These are phyloP conservation scores for Scaptomyza polygonia DNA, from an alignment of 2,888 invertebrate genomes.

Conservation along the genomic window DNA sequence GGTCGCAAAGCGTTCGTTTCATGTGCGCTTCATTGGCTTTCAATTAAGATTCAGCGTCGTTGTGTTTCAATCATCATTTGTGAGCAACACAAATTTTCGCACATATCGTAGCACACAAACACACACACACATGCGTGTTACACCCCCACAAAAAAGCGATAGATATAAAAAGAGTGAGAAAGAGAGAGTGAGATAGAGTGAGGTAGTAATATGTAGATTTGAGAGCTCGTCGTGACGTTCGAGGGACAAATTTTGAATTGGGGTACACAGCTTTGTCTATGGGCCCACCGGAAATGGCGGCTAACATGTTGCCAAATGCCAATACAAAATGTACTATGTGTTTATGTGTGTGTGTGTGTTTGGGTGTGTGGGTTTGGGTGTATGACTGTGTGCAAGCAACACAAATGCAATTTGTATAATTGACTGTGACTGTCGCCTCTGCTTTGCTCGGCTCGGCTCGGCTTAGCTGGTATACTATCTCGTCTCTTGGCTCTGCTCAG, in stretches of 20 bases:
- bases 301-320: constrained; percentile 65
- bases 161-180: not conserved
- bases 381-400: constrained; percentile 11
- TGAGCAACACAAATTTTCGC: constrained; percentile 58
- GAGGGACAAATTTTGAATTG: constrained; percentile 22
- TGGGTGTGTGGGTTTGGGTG: not conserved
- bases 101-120: constrained; percentile 30
- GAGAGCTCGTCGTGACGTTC: constrained; percentile 36
- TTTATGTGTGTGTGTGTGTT: not conserved
- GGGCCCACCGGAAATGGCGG: constrained; percentile 49
- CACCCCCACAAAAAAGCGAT: not conserved
- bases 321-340: constrained; percentile 36
- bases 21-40: constrained; percentile 44
- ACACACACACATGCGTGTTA: not conserved
- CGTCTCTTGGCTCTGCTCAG: constrained; percentile 4
- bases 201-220: constrained; percentile 46
- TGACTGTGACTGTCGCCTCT: constrained; percentile 71
- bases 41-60: constrained; percentile 55
- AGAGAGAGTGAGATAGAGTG: not conserved
- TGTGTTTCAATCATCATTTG: constrained; percentile 60
- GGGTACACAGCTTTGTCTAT: constrained; percentile 32
- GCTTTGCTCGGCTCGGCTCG: constrained; percentile 17
- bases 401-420: constrained; percentile 80
- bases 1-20: constrained; percentile 12
- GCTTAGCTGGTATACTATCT: constrained; percentile 5